Evolutionary conservation across 2,888 invertebrate genomes (phyloP), one percentile per base, ranked within the genome.

Genomic region (Phalera bucephala): DNA sequence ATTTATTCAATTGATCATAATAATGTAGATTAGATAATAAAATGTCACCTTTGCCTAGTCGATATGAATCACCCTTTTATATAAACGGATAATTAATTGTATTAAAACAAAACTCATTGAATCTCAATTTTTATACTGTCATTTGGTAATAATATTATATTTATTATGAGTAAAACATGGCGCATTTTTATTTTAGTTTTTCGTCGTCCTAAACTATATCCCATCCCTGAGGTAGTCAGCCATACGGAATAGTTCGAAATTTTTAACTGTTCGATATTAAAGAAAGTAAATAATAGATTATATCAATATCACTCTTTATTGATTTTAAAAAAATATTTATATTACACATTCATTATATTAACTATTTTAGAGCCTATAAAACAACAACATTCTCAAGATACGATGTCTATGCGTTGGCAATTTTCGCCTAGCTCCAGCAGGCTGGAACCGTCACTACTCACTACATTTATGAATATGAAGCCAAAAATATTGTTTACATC

Each of bases 241-340:
- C n/a, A n/a, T n/a, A n/a, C n/a, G n/a, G n/a, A n/a, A n/a, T n/a
- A n/a, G n/a, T n/a, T n/a, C n/a, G n/a, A n/a, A n/a, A n/a, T n/a
- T n/a, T n/a, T n/a, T n/a, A n/a, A n/a, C n/a, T n/a, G n/a, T n/a
- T n/a, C n/a, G n/a, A n/a, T n/a, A n/a, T n/a, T n/a, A n/a, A n/a
- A n/a, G n/a, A 36, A 5, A 17, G 3, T 41, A 32, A 72, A 73
- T 67, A 57, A 67, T 52, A 66, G 44, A 41, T 17, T 27, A 33
- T 57, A 56, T 84, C 67, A 84, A 81, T 88, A 87, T 89, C 88
- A 88, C 88, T 88, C 87, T 88, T 89, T 89, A 88, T 85, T 89
- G 80, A 80, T 84, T 84, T 87, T 86, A 88, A 85, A 89, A 89
- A 88, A 89, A 89, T 89, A 89, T 81, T 83, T 81, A 79, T 88